Percentiles rank a stretch among this genome's conserved stretches.
Evolutionary conservation across 2,797 vertebrate genomes (phyloP).

Genomic region (Odontamblyopus lacepedii): DNA sequence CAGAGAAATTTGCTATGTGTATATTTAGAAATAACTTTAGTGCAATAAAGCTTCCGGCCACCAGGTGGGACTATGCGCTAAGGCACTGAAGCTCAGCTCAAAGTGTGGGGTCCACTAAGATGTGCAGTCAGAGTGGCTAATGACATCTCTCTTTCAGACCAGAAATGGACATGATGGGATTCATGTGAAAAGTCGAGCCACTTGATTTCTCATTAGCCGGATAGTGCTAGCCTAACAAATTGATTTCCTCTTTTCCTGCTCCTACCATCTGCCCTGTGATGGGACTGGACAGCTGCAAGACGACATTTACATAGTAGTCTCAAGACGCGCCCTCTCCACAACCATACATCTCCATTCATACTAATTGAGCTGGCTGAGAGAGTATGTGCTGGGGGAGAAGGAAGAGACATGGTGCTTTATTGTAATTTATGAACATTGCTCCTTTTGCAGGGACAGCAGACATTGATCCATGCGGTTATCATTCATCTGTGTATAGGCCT

Average conservation of each 20-base stretch:
- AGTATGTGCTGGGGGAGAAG: conserved; percentile 27
- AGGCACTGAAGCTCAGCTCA: conserved; percentile 20
- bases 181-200: conserved; percentile 70
- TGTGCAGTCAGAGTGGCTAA: conserved; percentile 53
- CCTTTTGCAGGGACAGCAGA: conserved; percentile 63
- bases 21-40: not conserved
- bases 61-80: conserved; percentile 61
- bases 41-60: conserved; percentile 50
- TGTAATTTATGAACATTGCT: conserved; percentile 60
- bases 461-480: conserved; percentile 75
- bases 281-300: conserved; percentile 59
- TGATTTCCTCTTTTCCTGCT: conserved; percentile 57
- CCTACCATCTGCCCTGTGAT: conserved; percentile 63
- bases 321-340: conserved; percentile 41
- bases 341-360: conserved; percentile 62
- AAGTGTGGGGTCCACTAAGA: conserved; percentile 14
- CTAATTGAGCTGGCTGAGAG: conserved; percentile 51
- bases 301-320: conserved; percentile 65
- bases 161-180: conserved; percentile 65
- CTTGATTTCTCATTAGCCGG: conserved; percentile 73
- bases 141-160: conserved; percentile 60
- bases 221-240: conserved; percentile 67
- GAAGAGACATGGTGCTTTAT: conserved; percentile 12
- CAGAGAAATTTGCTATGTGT: no score
- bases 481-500: conserved; percentile 67